Evolutionary conservation across 2,797 vertebrate species (phyloP).

Genomic region (Huso huso): DNA sequence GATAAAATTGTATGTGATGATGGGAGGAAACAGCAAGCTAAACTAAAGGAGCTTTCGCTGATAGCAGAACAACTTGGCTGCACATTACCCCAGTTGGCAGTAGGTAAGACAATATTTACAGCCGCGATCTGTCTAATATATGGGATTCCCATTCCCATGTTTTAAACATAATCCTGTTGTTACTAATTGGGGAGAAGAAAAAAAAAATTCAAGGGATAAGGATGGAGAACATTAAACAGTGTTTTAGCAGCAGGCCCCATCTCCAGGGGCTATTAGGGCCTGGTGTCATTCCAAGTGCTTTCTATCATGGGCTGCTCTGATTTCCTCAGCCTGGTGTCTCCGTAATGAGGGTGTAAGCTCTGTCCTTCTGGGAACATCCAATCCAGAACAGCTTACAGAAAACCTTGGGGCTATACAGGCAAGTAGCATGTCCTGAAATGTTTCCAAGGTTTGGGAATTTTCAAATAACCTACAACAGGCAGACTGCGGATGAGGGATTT

Average conservation of each 20-base stretch:
- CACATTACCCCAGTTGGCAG: slow-evolving; percentile 90
- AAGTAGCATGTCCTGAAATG: slow-evolving; percentile 29
- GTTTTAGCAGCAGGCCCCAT: slow-evolving; percentile 57
- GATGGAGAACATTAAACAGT: slow-evolving; percentile 51
- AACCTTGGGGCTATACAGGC: slow-evolving; percentile 96
- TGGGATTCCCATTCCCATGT: too few species aligned
- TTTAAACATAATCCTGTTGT: too few species aligned
- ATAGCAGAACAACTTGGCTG: slow-evolving; percentile 90
- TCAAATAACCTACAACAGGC: not conserved
- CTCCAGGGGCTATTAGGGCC: slow-evolving; percentile 51
- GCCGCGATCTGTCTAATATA: too few species aligned
- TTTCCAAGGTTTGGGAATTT: slow-evolving; percentile 9
- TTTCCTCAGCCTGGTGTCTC: slow-evolving; percentile 83
- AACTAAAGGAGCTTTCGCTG: slow-evolving; percentile 86
- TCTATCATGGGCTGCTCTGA: not conserved
- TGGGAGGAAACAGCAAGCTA: slow-evolving; percentile 86
- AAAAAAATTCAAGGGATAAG: slow-evolving; percentile 2
- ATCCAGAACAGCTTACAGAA: slow-evolving; percentile 85
- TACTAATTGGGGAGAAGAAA: too few species aligned
- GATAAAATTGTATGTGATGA: slow-evolving; percentile 95
- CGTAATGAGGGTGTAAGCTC: slow-evolving; percentile 95
- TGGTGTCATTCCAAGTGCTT: slow-evolving; percentile 40
- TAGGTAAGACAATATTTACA: slow-evolving; percentile 62
- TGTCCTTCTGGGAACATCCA: slow-evolving; percentile 88
- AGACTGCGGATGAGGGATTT: not conserved